Evolutionary conservation across 2,888 invertebrate species (phyloP), one percentile per base, ranked within the genome.

Genomic region (Buathra laborator): DNA sequence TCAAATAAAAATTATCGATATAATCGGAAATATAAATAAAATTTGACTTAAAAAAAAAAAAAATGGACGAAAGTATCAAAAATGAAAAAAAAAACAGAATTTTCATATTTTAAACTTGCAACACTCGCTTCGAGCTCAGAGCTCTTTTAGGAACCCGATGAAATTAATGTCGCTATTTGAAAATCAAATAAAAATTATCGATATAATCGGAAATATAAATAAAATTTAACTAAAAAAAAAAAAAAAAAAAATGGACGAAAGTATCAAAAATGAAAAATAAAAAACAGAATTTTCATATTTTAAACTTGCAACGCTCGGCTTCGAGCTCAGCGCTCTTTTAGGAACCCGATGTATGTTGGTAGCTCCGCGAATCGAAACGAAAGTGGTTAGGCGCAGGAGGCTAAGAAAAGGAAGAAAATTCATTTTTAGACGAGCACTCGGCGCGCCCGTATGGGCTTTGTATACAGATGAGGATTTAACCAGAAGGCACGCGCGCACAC

Each of bases 391-490:
- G 19, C 48, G 29, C 19, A 37, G 64, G 48, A 64, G 66, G 37
- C 19, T 24, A n/a, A 48, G 43, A 44, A 43, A 44, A 67, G 66
- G 53, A 67, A 51, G 67, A 74, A 74, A 68, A 68, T 75, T 81
- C 70, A 62, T 81, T 81, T 81, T 75, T 75, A 81, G 75, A 75
- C 81, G 32, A 3, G 12, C 44, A 32, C 72, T 72, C 72, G 56
- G 37, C 24, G 43, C 43, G 44, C 24, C 24, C 2, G 24, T 24
- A 24, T 2, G 24, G 24, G 24, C 76, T 81, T 81, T 66, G 70
- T 76, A 71, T 76, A 71, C 62, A 76, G 70, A 81, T 70, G 70
- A 76, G 76, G 68, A 71, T 76, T 81, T 81, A 76, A 81, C 64
- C 71, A 81, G 76, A 81, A 76, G 9, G 9, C 32, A 16, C n/a